These are phyloP conservation scores for Lamproptera curius DNA, from an alignment of 2,888 invertebrate species.

Conservation along the genomic window DNA sequence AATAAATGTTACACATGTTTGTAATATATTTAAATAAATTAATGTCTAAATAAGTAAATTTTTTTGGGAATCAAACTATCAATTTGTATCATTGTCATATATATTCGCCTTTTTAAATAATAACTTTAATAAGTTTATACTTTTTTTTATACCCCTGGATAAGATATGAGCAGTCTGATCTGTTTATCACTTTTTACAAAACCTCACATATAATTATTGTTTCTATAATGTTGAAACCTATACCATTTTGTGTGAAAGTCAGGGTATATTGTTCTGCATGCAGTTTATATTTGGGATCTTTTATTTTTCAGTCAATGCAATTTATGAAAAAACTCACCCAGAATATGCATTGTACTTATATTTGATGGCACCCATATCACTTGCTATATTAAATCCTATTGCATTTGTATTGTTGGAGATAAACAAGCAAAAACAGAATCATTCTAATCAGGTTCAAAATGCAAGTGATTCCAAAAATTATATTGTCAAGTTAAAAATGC, in stretches of 20 bases:
- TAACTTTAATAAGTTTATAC: too few relatives aligned
- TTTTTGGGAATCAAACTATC: too few relatives aligned
- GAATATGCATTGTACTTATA: slow-evolving; percentile 95
- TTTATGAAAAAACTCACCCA: slow-evolving; percentile 91
- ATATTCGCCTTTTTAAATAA: too few relatives aligned
- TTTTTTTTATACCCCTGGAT: too few relatives aligned
- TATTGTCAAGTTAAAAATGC: slow-evolving; percentile 49
- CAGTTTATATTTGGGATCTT: not conserved
- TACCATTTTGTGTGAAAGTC: too few relatives aligned
- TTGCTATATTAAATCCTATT: slow-evolving; percentile 94
- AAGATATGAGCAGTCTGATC: too few relatives aligned
- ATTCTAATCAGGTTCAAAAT: slow-evolving; percentile 26
- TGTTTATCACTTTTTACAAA: too few relatives aligned
- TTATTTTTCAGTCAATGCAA: slow-evolving; percentile 83
- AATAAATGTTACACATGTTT: too few relatives aligned
- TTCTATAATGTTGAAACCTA: too few relatives aligned
- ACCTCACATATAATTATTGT: not conserved
- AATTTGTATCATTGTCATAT: too few relatives aligned
- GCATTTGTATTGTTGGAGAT: slow-evolving; percentile 95
- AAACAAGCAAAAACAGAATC: slow-evolving; percentile 71
- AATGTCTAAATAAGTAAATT: too few relatives aligned
- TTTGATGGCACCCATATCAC: slow-evolving; percentile 94
- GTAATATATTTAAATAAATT: too few relatives aligned
- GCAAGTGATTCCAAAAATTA: slow-evolving; percentile 33
- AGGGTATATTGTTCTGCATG: not conserved